A percentile compares a stretch with the other conserved stretches of the same genome.
phyloP scores from a whole-genome alignment of 2,888 invertebrate genomes.

The Aporophyla nigra region DNA sequence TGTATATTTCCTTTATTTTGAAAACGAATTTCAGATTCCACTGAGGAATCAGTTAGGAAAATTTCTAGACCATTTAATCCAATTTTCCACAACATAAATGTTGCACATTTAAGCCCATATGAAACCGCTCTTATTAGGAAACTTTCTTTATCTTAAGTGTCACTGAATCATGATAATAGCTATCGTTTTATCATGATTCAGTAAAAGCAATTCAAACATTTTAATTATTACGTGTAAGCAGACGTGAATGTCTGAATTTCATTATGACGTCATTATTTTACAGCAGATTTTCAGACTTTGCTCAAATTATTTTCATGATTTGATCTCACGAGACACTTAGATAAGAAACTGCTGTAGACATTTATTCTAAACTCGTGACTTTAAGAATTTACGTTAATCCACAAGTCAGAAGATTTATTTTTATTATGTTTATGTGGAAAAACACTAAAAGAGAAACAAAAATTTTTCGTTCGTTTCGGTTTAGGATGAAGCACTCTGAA shows the following conservation, averaged over 20 bases:
- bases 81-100: no score
- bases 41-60: no score
- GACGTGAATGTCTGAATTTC: not conserved
- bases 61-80: no score
- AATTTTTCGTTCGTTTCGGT: not conserved
- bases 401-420: not conserved
- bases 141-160: no score
- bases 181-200: no score
- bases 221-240: not conserved
- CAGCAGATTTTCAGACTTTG: not conserved
- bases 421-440: not conserved
- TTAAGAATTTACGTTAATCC: not conserved
- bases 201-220: no score
- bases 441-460: not conserved
- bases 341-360: not conserved
- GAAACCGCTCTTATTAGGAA: no score
- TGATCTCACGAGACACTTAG: slow-evolving; percentile 14
- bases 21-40: no score
- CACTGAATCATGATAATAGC: no score
- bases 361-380: slow-evolving; percentile 14
- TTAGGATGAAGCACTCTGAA: no score
- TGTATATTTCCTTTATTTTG: no score
- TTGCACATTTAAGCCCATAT: no score
- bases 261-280: slow-evolving; percentile 3
- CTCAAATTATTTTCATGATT: not conserved